A percentile compares a stretch with the other conserved stretches of the same genome.
Evolutionary conservation across 1,140 invertebrate genomes (phyloP).

Genomic region (Magallana ariakensis): DNA sequence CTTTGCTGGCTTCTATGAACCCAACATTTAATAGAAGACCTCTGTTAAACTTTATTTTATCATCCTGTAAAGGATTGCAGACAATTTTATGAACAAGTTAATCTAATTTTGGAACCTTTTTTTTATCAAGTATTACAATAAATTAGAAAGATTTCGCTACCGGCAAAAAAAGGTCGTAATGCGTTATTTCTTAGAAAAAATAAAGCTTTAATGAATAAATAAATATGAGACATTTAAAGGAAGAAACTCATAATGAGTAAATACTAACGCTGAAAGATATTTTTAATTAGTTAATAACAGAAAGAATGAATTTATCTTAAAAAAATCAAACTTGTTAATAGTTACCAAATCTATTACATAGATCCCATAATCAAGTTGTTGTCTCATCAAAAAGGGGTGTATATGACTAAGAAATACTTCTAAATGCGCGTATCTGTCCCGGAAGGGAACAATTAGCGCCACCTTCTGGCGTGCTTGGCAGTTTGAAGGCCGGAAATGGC

Average conservation of each 20-base stretch:
- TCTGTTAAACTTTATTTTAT: conserved; percentile 88
- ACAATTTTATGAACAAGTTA: neutral
- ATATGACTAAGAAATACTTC: conserved; percentile 72
- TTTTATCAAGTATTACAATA: neutral
- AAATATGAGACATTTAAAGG: too few species aligned
- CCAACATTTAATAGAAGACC: conserved; percentile 97
- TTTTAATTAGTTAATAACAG: too few species aligned
- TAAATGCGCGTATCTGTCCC: conserved; percentile 71
- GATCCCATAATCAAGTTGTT: conserved; percentile 73
- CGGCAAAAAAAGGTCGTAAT: too few species aligned
- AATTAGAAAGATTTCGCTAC: too few species aligned
- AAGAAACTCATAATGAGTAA: too few species aligned
- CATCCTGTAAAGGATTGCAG: conserved; percentile 46
- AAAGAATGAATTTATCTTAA: too few species aligned
- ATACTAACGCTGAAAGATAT: too few species aligned
- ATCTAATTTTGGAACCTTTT: neutral
- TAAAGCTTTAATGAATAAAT: too few species aligned
- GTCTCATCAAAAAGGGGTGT: conserved; percentile 69
- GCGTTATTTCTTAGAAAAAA: too few species aligned
- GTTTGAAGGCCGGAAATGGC: conserved; percentile 61
- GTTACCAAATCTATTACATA: conserved; percentile 71
- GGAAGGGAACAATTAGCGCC: conserved; percentile 73
- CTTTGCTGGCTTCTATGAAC: conserved; percentile 90
- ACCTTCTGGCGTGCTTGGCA: conserved; percentile 66
- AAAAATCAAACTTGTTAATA: neutral